phyloP scores from a whole-genome alignment of 2,797 vertebrate genomes.

The Acomys russatus region DNA sequence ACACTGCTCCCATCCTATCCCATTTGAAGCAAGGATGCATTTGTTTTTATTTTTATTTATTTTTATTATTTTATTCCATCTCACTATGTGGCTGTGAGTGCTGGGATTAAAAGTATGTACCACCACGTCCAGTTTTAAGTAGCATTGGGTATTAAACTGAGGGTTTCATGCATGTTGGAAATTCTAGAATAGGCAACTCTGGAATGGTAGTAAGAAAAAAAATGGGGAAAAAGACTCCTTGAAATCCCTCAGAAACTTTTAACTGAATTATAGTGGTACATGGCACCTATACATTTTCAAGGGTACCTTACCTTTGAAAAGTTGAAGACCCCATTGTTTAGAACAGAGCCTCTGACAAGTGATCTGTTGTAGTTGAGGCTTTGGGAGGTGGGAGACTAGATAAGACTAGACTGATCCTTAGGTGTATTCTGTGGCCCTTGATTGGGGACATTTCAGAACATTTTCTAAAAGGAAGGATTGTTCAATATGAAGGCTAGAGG shows the following conservation, averaged over 20 bases:
- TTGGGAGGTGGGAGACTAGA: slow-evolving; percentile 18
- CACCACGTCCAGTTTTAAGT: neutral
- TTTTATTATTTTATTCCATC: neutral
- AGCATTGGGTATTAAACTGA: neutral
- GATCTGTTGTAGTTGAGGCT: neutral
- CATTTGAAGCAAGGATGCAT: neutral
- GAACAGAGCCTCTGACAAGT: slow-evolving; percentile 27
- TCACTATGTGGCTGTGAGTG: neutral
- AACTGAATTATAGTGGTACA: neutral
- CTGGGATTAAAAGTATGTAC: neutral
- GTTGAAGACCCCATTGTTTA: neutral
- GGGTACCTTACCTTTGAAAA: neutral
- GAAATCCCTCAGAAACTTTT: neutral
- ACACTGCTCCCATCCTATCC: neutral
- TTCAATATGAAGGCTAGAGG: neutral
- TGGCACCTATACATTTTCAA: neutral
- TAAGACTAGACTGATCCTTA: neutral
- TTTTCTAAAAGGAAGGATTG: slow-evolving; percentile 61
- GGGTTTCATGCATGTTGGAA: neutral
- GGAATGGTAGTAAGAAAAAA: neutral
- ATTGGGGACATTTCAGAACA: neutral
- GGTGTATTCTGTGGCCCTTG: neutral
- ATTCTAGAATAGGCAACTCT: neutral
- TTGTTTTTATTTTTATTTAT: neutral
- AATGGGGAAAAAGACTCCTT: neutral